Evolutionary conservation across 2,113 vertebrate genomes (phyloP), one percentile per base, ranked within the genome.

Genomic region (Caranx ignobilis): DNA sequence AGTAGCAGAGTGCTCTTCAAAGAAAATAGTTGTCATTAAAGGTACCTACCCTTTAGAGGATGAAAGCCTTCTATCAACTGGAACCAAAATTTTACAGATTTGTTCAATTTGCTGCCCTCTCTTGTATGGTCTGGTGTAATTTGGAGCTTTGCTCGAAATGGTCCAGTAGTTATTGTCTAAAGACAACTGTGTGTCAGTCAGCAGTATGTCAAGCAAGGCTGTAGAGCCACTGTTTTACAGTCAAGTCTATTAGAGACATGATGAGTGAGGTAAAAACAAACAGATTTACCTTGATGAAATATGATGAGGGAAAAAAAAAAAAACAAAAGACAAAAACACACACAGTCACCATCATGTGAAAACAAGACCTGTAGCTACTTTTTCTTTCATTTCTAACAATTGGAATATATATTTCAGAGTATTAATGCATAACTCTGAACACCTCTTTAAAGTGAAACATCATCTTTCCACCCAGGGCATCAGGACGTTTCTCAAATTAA

Each of bases 41-140:
- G 75, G 83, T 48, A 79, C 85, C 54, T 62, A 72, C 76, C 82
- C 55, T 84, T 91, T 83, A 62, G 32, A 57, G 32, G 37, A 56
- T 91, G 88, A 90, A 91, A 90, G 82, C 82, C 81, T 92, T 91
- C 85, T 62, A 72, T 92, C 93, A 93, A 73, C 57, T 69, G 79
- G 70, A 92, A 92, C 90, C 90, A 90, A 73, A 88, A 48, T 92
- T 85, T 85, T 78, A 67, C 41, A 21, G 43, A 79, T 81, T 32
- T 91, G 88, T 88, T 84, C 73, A 35, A 86, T 87, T 93, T 89
- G 75, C 63, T 64, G 75, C 4, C 0, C 48, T 74, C 80, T 79
- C 48, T 66, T 47, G 45, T 26, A 11, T 35, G 50, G 77, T 73
- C 85, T 84, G 18, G 43, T 75, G 76, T 72, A 31, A 85, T 87